Percentiles rank a stretch among this genome's conserved stretches.
Evolutionary conservation across 2,888 invertebrate genomes (phyloP).

Genomic region (Hydroisotoma schaefferi): DNA sequence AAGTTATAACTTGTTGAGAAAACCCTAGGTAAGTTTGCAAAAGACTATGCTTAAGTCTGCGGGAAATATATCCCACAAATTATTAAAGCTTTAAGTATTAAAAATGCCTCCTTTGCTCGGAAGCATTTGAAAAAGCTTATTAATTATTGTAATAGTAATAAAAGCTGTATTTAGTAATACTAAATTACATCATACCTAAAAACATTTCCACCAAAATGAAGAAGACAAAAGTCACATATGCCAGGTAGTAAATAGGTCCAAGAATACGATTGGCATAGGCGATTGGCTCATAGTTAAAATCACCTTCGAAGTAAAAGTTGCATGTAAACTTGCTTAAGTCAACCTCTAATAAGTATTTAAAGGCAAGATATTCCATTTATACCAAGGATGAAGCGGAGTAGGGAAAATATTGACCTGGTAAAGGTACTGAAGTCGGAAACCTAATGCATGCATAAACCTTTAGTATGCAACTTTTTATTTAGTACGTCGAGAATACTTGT

Average conservation of each 20-base stretch:
- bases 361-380: neutral
- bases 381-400: constrained; percentile 69
- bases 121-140: neutral
- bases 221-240: constrained; percentile 8
- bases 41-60: too few relatives aligned
- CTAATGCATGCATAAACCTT: constrained; percentile 39
- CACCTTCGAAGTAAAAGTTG: too few relatives aligned
- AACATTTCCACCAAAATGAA: constrained; percentile 1
- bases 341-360: neutral
- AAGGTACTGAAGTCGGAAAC: constrained; percentile 62
- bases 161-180: too few relatives aligned
- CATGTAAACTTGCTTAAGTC: too few relatives aligned
- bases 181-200: neutral
- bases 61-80: too few relatives aligned
- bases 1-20: neutral
- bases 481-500: too few relatives aligned
- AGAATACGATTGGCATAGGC: constrained; percentile 8
- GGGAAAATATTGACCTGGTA: constrained; percentile 62
- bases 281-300: constrained; percentile 7
- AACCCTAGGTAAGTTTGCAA: too few relatives aligned
- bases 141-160: constrained; percentile 5
- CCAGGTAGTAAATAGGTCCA: constrained; percentile 12
- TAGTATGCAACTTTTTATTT: too few relatives aligned
- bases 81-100: too few relatives aligned
- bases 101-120: too few relatives aligned